These are phyloP conservation scores for Caenorhabditis virilis DNA, from an alignment of 2,888 invertebrate species.

Conservation along the genomic window DNA sequence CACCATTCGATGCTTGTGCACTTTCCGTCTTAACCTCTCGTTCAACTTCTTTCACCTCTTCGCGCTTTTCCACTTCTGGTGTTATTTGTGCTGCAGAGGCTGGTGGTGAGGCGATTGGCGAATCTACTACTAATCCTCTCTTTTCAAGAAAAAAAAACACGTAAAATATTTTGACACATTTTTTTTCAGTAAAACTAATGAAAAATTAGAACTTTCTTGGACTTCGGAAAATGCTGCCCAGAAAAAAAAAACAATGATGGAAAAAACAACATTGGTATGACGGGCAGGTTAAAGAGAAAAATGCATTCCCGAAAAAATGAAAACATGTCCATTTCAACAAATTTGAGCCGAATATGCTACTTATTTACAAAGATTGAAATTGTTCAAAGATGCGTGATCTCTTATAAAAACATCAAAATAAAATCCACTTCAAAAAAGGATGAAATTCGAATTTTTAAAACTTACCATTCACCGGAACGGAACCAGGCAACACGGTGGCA, in stretches of 20 bases:
- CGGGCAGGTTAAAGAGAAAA: background rate
- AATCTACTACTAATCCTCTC: slow-evolving; percentile 2
- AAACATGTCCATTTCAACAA: background rate
- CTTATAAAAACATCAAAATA: background rate
- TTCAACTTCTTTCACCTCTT: background rate
- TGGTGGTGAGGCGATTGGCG: background rate
- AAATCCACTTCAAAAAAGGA: background rate
- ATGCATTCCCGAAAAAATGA: background rate
- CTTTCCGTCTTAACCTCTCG: background rate
- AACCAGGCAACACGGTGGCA: slow-evolving; percentile 14
- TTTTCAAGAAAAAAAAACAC: too few species aligned
- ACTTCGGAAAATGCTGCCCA: slow-evolving; percentile 2
- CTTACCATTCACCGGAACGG: slow-evolving; percentile 11
- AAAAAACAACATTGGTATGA: background rate
- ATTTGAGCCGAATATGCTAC: background rate
- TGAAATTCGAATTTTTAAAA: slow-evolving; percentile 2
- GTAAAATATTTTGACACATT: background rate
- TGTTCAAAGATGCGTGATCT: too few species aligned
- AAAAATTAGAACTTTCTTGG: background rate
- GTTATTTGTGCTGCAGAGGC: background rate
- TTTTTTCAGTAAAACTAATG: background rate
- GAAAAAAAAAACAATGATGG: background rate
- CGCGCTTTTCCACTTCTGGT: background rate
- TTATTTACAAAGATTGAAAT: too few species aligned
- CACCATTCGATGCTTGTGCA: background rate